Evolutionary conservation across 2,888 invertebrate species (phyloP), one percentile per base, ranked within the genome.

Genomic region (Trichogramma evanescens): DNA sequence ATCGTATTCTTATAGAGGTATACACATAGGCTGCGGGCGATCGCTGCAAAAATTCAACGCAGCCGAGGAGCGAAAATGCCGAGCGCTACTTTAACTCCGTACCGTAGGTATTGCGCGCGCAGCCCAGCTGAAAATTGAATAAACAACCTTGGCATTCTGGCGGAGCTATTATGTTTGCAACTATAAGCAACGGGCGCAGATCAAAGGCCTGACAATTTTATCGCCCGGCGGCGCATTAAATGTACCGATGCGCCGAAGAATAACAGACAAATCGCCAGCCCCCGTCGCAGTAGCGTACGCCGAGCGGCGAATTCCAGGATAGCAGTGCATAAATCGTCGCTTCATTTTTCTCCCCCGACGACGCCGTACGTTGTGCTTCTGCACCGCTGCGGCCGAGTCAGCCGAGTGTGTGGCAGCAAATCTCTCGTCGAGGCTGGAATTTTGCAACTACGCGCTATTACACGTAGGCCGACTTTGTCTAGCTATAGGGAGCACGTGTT

Each of bases 381-480:
- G 50, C 45, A 49, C 50, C 5, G 50, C 54, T 2, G 42, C 8
- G 10, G 40, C 50, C 7, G 50, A 26, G 39, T 26, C 26, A 50
- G 41, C 51, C 8, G 45, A 13, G 49, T 52, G 61, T 58, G 61
- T 58, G 52, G 59, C 59, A 54, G 59, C 64, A 69, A 70, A 74
- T 74, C 72, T 68, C 66, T 74, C 71, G 68, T 67, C 73, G 62
- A 57, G 26, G 9, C 26, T 5, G 50, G 59, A 69, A 69, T 66
- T 68, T 70, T 74, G 71, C 71, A 72, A 74, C 26, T 48, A 43
- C 56, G 41, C 50, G 54, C 55, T 26, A 26, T 26, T 26, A 26
- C 26, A 26, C 26, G 26, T 26, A 26, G 26, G 26, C 26, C 26
- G 26, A 26, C 26, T 26, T 26, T 26, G 26, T 26, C 26, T 26